These are phyloP conservation scores for Proterorhinus semilunaris DNA, from an alignment of 2,113 vertebrate genomes.

Conservation along the genomic window DNA sequence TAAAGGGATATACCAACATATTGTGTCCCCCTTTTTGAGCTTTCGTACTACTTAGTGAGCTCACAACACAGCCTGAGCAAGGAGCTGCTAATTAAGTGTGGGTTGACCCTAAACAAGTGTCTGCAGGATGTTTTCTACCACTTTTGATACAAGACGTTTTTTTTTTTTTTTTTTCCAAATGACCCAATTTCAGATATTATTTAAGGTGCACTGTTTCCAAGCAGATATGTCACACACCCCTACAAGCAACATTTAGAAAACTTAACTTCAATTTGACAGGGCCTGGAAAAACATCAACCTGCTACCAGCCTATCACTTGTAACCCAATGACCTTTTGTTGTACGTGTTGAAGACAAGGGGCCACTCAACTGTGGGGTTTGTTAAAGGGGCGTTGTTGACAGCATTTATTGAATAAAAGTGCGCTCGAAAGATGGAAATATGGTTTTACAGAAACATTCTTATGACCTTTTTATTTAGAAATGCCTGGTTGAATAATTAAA, in stretches of 20 bases:
- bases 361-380: neutral
- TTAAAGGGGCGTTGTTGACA: slow-evolving; percentile 1
- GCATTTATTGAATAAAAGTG: slow-evolving; percentile 3
- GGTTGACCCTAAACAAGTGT: slow-evolving; percentile 18
- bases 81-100: slow-evolving; percentile 18
- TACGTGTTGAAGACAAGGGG: neutral
- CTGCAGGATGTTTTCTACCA: slow-evolving; percentile 9
- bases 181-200: neutral
- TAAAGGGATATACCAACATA: slow-evolving; percentile 79
- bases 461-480: neutral
- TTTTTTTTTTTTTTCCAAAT: slow-evolving; percentile 1
- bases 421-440: neutral
- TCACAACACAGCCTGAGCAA: slow-evolving; percentile 17
- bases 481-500: too few relatives aligned
- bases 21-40: slow-evolving; percentile 59
- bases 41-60: slow-evolving; percentile 23
- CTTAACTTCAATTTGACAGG: neutral
- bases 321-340: slow-evolving; percentile 4
- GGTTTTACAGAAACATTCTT: neutral
- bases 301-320: neutral
- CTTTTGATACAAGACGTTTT: neutral
- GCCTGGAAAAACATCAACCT: neutral
- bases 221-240: neutral
- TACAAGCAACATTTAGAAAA: neutral
- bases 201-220: neutral